Conservation (phyloP, 2,888 invertebrate species). For the Graphium colonna region DNA sequence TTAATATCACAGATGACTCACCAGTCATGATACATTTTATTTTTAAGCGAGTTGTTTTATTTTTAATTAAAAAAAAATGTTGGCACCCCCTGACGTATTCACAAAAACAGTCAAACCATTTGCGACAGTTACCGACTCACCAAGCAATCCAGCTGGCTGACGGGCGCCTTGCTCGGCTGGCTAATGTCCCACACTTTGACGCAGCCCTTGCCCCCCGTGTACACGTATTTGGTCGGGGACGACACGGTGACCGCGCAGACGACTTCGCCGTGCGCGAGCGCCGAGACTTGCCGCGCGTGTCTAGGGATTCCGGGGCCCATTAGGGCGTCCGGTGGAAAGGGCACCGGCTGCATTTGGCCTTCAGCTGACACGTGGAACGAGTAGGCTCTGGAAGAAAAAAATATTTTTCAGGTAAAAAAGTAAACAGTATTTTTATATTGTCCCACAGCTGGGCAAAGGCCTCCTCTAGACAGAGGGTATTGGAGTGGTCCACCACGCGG, state of each 20-base stretch:
- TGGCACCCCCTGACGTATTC: too few relatives aligned
- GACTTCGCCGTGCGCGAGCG: conserved; percentile 96
- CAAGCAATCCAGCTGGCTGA: conserved; percentile 95
- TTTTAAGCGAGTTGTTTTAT: too few relatives aligned
- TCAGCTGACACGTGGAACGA: conserved; percentile 96
- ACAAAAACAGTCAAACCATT: neutral
- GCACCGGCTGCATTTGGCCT: conserved; percentile 94
- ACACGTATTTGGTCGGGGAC: conserved; percentile 94
- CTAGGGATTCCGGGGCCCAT: conserved; percentile 96
- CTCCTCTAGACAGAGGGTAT: too few relatives aligned
- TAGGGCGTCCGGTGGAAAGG: conserved; percentile 96
- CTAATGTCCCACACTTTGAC: conserved; percentile 99
- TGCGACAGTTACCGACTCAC: conserved; percentile 81
- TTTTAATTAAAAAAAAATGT: too few relatives aligned
- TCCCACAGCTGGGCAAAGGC: too few relatives aligned
- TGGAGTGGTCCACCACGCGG: too few relatives aligned
- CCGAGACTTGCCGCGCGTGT: conserved; percentile 95
- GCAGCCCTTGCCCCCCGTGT: conserved; percentile 97
- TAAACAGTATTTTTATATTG: too few relatives aligned
- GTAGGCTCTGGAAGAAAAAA: conserved; percentile 85
- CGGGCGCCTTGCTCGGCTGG: conserved; percentile 92
- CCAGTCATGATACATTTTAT: too few relatives aligned
- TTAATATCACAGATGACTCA: too few relatives aligned
- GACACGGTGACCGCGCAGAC: conserved; percentile 98
- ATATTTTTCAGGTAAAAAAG: too few relatives aligned